Conservation (phyloP, 2,888 invertebrate species). For the Frankliniella intonsa region DNA sequence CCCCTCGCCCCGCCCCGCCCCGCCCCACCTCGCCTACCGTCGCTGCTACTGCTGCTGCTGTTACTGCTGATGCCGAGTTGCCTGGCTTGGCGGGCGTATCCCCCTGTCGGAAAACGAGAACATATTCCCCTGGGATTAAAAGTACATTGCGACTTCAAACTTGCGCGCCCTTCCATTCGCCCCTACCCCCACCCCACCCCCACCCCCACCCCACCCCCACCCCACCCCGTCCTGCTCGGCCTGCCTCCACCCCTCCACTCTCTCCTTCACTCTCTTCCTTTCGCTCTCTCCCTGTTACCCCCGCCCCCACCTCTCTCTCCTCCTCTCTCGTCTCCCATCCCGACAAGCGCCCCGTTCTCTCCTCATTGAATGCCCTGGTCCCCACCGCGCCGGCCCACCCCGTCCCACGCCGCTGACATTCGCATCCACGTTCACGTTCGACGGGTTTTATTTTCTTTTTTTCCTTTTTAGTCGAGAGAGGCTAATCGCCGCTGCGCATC, state of each 20-base stretch:
- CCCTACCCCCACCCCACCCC: background rate
- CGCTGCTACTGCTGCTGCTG: background rate
- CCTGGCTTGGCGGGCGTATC: constrained; percentile 5
- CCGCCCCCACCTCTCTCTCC: background rate
- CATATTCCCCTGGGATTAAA: constrained; percentile 20
- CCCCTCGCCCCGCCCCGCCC: background rate
- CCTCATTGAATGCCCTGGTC: background rate
- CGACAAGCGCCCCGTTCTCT: background rate
- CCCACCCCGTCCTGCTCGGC: background rate
- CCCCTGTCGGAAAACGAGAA: constrained; percentile 21
- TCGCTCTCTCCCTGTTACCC: background rate
- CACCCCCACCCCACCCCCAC: background rate
- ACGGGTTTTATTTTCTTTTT: too few species aligned
- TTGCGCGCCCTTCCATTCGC: constrained; percentile 3
- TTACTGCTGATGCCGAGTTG: constrained; percentile 8
- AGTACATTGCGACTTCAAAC: constrained; percentile 25
- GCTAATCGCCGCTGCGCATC: background rate
- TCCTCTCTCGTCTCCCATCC: background rate
- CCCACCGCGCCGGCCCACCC: background rate
- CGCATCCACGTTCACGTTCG: background rate
- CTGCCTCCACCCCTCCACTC: background rate
- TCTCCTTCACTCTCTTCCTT: too few species aligned
- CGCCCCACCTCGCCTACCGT: background rate
- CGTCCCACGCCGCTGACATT: background rate
- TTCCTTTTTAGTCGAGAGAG: background rate